These are phyloP conservation scores for Enoplosus armatus DNA, from an alignment of 2,797 vertebrate species.

Conservation along the genomic window DNA sequence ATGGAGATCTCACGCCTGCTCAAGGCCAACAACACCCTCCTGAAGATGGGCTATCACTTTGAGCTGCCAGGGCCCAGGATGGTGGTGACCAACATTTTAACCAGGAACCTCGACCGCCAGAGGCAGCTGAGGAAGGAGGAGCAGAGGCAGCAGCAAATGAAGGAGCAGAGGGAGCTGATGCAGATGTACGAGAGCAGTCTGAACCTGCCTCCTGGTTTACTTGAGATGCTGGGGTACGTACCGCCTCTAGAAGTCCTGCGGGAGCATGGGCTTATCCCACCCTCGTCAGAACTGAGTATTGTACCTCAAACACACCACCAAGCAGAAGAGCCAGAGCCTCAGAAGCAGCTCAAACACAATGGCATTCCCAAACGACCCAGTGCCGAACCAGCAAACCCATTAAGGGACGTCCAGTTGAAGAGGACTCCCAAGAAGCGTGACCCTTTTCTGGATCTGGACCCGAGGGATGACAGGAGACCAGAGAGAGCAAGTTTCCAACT, in stretches of 20 bases:
- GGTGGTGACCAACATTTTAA: constrained; percentile 97
- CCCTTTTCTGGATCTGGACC: constrained; percentile 81
- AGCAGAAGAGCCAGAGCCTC: constrained; percentile 44
- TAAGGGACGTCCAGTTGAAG: constrained; percentile 89
- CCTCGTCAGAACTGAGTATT: constrained; percentile 24
- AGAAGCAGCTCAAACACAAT: constrained; percentile 66
- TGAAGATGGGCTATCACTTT: constrained; percentile 99
- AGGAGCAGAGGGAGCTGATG: constrained; percentile 90
- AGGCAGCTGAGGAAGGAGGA: constrained; percentile 94
- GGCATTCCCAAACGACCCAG: constrained; percentile 46
- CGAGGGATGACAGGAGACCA: constrained; percentile 67
- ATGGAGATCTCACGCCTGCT: constrained; percentile 96
- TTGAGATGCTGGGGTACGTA: constrained; percentile 91
- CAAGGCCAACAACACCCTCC: constrained; percentile 94
- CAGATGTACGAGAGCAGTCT: constrained; percentile 90
- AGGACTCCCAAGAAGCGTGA: constrained; percentile 85
- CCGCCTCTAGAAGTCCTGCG: constrained; percentile 82
- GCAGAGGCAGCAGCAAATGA: constrained; percentile 90
- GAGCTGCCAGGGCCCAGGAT: constrained; percentile 96
- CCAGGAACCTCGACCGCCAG: constrained; percentile 94
- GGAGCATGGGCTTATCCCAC: constrained; percentile 67
- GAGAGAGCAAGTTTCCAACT: constrained; percentile 77
- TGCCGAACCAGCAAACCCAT: constrained; percentile 71
- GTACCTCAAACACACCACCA: constrained; percentile 27
- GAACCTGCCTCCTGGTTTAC: constrained; percentile 91